Base-by-base conservation (phyloP, 2,797 vertebrate species). In the Diplodus sargus region DNA sequence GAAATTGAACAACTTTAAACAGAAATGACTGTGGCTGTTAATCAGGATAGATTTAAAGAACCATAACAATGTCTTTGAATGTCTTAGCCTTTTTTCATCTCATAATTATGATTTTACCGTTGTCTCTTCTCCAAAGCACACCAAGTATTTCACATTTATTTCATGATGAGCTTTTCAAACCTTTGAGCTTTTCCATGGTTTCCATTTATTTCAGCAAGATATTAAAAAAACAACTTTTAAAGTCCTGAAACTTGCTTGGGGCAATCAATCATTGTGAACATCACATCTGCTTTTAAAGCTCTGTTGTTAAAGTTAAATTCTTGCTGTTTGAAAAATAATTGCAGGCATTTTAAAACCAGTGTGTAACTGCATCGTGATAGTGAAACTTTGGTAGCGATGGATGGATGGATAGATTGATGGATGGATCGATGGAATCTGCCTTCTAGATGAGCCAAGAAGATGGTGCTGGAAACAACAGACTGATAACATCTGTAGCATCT, bases 1-100 rank as follows among this genome's bases (percentile, higher is more conserved):
- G 81, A 87, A 79, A 83, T 72, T 72, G 60, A 85, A 64, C 64
- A 75, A 59, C 72, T 70, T 74, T 25, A 66, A 73, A 57, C 25
- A 61, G 34, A 70, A 76, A 78, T 68, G 22, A 64, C 49, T 52
- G 52, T 45, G 60, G 72, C 61, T 76, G 61, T 67, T 69, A 60
- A 74, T 82, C 54, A 77, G 59, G 69, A 61, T 1, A 0, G 60
- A 81, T 75, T 61, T 66, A 60, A 80, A 78, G 42, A 48, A 63
- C 22, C 62, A 42, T 5, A 74, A 15, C 53, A 56, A 20, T 30
- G 45, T 43, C 30, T 63, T 68, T 39, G 20, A 9, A 22, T 43
- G 30, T 76, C 48, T 69, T 62, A 14, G 64, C 63, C 23, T 42
- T 12, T 52, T 73, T 62, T 20, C 56, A 62, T 61, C 16, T 17